Conservation (phyloP, 2,113 vertebrate genomes). For the Rhea pennata region DNA sequence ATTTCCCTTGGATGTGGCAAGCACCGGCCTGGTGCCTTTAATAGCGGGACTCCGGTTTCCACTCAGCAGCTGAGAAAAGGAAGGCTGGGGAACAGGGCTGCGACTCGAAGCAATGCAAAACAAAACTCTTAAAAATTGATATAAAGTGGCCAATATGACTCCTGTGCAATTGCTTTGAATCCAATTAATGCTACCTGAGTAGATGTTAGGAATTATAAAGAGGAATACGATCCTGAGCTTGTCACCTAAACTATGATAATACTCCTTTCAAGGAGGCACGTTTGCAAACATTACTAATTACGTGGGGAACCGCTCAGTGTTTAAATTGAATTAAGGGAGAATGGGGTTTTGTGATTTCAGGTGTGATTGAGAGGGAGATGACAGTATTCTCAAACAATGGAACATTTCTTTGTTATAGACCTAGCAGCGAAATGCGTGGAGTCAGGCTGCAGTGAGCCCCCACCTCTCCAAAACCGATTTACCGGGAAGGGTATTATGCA, state of each 20-base stretch:
- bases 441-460: neutral
- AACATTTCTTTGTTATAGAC: slow-evolving; percentile 23
- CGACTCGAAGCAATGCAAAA: neutral
- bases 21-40: neutral
- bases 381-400: neutral
- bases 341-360: neutral
- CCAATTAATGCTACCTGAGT: slow-evolving; percentile 61
- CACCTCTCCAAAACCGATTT: slow-evolving; percentile 1
- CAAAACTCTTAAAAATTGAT: neutral
- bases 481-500: slow-evolving; percentile 31
- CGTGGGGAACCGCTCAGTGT: neutral
- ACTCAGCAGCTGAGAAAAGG: fast-evolving
- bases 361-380: slow-evolving; percentile 15
- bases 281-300: slow-evolving; percentile 23
- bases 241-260: slow-evolving; percentile 17
- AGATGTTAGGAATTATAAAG: slow-evolving; percentile 61
- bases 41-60: neutral
- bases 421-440: slow-evolving; percentile 14
- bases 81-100: fast-evolving
- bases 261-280: slow-evolving; percentile 25
- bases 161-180: slow-evolving; percentile 52
- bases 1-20: neutral
- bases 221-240: slow-evolving; percentile 18
- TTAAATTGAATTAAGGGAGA: slow-evolving; percentile 23
- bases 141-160: slow-evolving; percentile 41